Evolutionary conservation across 2,113 vertebrate species (phyloP).

Genomic region (Ceratotherium simum): DNA sequence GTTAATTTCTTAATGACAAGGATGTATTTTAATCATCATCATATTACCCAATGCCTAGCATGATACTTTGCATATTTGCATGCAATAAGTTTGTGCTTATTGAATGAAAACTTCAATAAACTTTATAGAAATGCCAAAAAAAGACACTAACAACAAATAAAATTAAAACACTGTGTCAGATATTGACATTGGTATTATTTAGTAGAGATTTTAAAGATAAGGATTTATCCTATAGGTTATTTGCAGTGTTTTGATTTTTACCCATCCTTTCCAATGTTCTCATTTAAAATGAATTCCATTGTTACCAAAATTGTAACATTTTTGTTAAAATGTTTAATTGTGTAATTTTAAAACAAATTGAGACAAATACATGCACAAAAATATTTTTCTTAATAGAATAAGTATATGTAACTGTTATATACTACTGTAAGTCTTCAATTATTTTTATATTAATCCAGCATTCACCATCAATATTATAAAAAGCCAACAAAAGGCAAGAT

Average conservation of each 20-base stretch:
- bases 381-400: neutral
- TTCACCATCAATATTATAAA: neutral
- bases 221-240: neutral
- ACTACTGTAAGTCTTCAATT: neutral
- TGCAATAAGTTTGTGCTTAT: neutral
- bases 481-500: neutral
- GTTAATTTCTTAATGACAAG: neutral
- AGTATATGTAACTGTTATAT: neutral
- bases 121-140: neutral
- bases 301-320: neutral
- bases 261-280: neutral
- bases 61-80: neutral
- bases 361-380: neutral
- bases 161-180: neutral
- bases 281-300: neutral
- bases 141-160: neutral
- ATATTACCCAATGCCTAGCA: neutral
- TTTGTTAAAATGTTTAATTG: neutral
- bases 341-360: neutral
- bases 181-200: neutral
- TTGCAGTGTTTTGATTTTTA: neutral
- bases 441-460: neutral
- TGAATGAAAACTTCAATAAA: neutral
- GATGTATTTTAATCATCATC: neutral
- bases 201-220: neutral